Percentiles rank a stretch among this genome's conserved stretches.
These are phyloP conservation scores for Anoplolepis gracilipes DNA, from an alignment of 1,140 invertebrate genomes.

Conservation along the genomic window DNA sequence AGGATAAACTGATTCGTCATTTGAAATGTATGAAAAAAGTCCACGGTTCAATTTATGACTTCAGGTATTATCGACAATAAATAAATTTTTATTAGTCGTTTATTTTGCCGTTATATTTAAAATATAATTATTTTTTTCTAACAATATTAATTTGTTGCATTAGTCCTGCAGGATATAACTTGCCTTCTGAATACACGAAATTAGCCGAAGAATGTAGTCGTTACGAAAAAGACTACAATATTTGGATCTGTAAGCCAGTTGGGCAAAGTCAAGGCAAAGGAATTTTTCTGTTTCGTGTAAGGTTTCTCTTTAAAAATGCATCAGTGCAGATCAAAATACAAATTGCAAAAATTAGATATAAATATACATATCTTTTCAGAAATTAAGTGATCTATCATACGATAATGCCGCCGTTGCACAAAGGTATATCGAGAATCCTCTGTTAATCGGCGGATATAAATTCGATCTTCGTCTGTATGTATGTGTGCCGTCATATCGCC, in stretches of 20 bases:
- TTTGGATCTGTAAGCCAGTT: constrained; percentile 96
- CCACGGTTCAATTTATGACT: constrained; percentile 93
- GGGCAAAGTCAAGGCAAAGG: constrained; percentile 93
- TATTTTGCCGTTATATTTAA: neutral
- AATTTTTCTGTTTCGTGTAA: constrained; percentile 93
- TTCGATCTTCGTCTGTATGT: constrained; percentile 95
- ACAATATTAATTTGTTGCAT: constrained; percentile 58
- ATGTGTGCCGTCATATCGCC: constrained; percentile 93
- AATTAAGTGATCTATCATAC: constrained; percentile 91
- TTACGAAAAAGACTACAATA: constrained; percentile 82
- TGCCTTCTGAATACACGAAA: constrained; percentile 94
- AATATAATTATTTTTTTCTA: neutral
- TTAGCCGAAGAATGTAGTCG: constrained; percentile 91
- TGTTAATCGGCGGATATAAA: constrained; percentile 95
- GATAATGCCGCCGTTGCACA: constrained; percentile 92
- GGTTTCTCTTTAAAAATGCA: constrained; percentile 32
- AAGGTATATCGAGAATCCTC: constrained; percentile 94
- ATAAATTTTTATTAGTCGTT: constrained; percentile 11
- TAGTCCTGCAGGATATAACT: constrained; percentile 92
- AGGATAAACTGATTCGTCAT: constrained; percentile 92
- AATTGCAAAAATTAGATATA: neutral
- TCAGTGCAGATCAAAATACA: neutral
- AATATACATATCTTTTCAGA: constrained; percentile 85
- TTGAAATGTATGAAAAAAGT: constrained; percentile 93
- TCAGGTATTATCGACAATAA: constrained; percentile 87